phyloP scores from a whole-genome alignment of 2,797 vertebrate species.

The Sebastes ruberrimus region DNA sequence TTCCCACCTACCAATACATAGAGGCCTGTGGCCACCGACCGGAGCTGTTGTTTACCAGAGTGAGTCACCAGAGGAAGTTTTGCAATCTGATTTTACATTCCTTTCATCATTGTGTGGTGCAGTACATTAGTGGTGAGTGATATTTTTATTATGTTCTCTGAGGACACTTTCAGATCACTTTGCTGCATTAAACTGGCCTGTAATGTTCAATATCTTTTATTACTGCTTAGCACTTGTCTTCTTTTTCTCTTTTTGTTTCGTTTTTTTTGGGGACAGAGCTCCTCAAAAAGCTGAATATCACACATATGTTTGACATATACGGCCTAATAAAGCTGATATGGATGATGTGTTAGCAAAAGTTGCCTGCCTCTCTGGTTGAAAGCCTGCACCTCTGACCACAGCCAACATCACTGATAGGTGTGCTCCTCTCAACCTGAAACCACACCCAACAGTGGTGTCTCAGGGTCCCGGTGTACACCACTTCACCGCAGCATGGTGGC shows the following conservation, averaged over 20 bases:
- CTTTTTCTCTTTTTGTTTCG: neutral
- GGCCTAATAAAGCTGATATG: neutral
- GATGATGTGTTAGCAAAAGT: neutral
- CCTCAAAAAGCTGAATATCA: neutral
- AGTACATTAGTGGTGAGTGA: neutral
- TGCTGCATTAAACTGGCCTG: neutral
- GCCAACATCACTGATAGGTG: neutral
- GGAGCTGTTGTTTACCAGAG: constrained; percentile 24
- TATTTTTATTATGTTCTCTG: neutral
- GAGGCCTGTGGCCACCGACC: constrained; percentile 20
- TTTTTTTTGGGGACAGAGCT: neutral
- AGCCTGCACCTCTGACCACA: neutral
- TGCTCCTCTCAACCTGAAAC: too few species aligned
- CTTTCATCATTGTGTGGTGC: neutral
- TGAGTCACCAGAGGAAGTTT: constrained; percentile 1
- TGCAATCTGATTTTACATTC: constrained; percentile 17
- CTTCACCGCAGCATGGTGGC: neutral
- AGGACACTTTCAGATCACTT: neutral
- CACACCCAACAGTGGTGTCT: neutral
- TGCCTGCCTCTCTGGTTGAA: neutral
- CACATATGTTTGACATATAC: neutral
- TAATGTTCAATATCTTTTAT: neutral
- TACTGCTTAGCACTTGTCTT: neutral
- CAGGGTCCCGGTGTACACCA: neutral
- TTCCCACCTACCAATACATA: constrained; percentile 19